Evolutionary conservation across 2,797 vertebrate species (phyloP).

Genomic region (Myripristis jacobus): DNA sequence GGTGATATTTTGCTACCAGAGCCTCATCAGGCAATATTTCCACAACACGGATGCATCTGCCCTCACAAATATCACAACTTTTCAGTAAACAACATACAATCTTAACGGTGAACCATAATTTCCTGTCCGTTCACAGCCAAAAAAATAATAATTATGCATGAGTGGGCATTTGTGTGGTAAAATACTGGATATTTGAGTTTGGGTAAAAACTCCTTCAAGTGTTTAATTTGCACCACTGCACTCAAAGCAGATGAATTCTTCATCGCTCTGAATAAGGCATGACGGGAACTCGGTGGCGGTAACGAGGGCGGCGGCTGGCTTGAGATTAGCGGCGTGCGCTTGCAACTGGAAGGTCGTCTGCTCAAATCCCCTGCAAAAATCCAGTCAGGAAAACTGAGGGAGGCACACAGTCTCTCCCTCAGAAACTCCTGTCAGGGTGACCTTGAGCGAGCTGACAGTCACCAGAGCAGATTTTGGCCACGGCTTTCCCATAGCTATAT

Average conservation of each 20-base stretch:
- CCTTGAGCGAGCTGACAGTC: not conserved
- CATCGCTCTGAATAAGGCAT: not conserved
- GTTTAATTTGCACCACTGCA: conserved; percentile 9
- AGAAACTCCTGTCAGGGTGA: not conserved
- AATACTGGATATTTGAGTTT: not conserved
- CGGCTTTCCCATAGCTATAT: too few relatives aligned
- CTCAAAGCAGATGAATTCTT: not conserved
- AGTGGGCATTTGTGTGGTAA: conserved; percentile 1
- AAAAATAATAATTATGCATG: conserved; percentile 10
- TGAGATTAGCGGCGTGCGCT: too few relatives aligned
- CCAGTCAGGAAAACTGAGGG: not conserved
- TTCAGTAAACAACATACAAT: not conserved
- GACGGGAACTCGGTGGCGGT: not conserved
- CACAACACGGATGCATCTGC: too few relatives aligned
- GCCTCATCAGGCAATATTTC: not conserved
- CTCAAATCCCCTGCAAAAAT: not conserved
- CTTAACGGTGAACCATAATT: too few relatives aligned
- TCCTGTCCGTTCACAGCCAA: too few relatives aligned
- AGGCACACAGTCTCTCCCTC: not conserved
- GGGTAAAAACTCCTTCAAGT: not conserved
- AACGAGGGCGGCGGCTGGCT: too few relatives aligned
- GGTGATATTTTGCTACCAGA: conserved; percentile 26
- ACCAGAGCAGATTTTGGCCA: not conserved
- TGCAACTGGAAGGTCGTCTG: not conserved
- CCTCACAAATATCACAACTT: conserved; percentile 8